Conservation (phyloP, 2,113 vertebrate genomes). For the Sinosuthora webbiana region DNA sequence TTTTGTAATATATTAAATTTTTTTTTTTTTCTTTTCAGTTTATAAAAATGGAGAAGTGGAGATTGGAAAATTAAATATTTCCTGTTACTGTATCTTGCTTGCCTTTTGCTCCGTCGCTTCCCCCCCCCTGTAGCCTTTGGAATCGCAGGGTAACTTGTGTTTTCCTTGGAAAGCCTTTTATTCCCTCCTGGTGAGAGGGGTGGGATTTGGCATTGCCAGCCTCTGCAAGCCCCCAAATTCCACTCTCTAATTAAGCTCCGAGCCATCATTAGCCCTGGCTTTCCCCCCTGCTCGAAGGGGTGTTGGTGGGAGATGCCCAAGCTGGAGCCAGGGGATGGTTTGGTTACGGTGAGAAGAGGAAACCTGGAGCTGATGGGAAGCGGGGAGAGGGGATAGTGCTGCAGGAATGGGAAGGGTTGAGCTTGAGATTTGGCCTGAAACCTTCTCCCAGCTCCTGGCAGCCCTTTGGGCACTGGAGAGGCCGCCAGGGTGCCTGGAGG, state of each 20-base stretch:
- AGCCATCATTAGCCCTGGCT: not conserved
- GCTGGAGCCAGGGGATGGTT: not conserved
- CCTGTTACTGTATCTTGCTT: slow-evolving; percentile 66
- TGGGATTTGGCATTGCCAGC: not conserved
- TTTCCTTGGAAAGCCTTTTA: not conserved
- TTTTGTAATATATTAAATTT: slow-evolving; percentile 87
- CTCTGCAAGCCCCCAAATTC: not conserved
- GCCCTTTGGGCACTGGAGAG: not conserved
- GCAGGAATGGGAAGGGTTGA: accelerated
- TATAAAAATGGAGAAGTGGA: slow-evolving; percentile 87
- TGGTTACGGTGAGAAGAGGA: accelerated
- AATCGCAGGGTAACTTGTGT: not conserved
- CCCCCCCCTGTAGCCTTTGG: not conserved
- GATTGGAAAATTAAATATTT: slow-evolving; percentile 82
- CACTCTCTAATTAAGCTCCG: not conserved
- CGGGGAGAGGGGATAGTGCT: accelerated
- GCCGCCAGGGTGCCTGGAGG: too few species aligned
- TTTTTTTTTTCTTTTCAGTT: slow-evolving; percentile 81
- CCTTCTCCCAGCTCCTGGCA: not conserved
- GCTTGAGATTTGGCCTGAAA: not conserved
- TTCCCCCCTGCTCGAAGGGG: not conserved
- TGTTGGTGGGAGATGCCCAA: not conserved
- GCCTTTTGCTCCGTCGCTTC: slow-evolving; percentile 49
- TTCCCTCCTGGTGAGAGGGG: not conserved
- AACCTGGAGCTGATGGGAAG: not conserved